Conservation (phyloP, 2,888 invertebrate species). For the Synanthedon tipuliformis region DNA sequence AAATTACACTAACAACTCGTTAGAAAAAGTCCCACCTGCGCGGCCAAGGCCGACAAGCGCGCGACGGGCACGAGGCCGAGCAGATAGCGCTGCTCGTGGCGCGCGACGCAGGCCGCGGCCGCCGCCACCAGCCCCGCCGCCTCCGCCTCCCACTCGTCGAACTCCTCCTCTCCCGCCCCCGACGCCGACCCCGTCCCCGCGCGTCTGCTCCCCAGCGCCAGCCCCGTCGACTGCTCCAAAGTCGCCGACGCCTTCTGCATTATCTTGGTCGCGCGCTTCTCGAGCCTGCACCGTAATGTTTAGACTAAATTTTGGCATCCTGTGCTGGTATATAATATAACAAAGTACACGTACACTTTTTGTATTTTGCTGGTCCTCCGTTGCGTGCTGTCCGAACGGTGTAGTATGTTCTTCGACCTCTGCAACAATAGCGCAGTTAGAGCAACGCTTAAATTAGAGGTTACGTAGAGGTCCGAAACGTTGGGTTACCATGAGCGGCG, state of each 20-base stretch:
- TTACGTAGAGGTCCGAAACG: background rate
- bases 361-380: constrained; percentile 85
- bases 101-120: constrained; percentile 85
- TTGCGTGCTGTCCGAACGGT: constrained; percentile 79
- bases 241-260: constrained; percentile 86
- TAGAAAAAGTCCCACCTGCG: constrained; percentile 57
- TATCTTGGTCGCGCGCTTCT: constrained; percentile 85
- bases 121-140: constrained; percentile 78
- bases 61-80: constrained; percentile 85
- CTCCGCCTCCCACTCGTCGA: constrained; percentile 39
- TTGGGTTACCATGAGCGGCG: constrained; percentile 72
- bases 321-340: too few species aligned
- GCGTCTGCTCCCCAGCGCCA: constrained; percentile 76
- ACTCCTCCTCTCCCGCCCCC: background rate
- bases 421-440: constrained; percentile 33
- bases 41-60: constrained; percentile 85
- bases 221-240: constrained; percentile 82
- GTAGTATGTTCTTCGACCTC: constrained; percentile 78
- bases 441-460: too few species aligned
- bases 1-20: background rate
- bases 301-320: too few species aligned
- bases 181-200: background rate
- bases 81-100: constrained; percentile 86
- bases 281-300: constrained; percentile 59
- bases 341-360: constrained; percentile 73